These are phyloP conservation scores for Cariama cristata DNA, from an alignment of 2,113 vertebrate species.

Conservation along the genomic window DNA sequence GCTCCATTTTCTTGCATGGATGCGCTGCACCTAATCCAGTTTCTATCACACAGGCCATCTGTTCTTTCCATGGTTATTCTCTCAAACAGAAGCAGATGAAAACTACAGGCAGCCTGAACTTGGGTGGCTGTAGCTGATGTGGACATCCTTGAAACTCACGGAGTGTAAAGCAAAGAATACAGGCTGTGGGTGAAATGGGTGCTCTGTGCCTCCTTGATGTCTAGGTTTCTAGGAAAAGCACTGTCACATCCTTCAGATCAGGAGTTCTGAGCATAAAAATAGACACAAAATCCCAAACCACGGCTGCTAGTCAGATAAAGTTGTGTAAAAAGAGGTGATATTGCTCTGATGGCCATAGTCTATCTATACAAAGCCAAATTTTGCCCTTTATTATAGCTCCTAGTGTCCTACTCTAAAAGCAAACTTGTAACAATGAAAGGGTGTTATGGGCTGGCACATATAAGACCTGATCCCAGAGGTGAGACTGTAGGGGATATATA, in stretches of 20 bases:
- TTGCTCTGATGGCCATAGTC: neutral
- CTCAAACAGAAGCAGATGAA: neutral
- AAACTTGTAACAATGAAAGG: neutral
- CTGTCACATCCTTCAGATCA: neutral
- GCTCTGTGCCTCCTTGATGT: neutral
- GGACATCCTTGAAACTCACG: neutral
- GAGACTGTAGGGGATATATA: neutral
- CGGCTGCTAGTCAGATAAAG: neutral
- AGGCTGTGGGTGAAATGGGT: neutral
- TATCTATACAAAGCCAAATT: neutral
- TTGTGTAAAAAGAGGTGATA: neutral
- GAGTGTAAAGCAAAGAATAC: neutral
- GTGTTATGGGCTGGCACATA: neutral
- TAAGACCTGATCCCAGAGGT: neutral
- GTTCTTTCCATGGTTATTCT: neutral
- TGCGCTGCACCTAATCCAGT: neutral
- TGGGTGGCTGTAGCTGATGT: neutral
- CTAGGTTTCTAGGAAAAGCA: neutral
- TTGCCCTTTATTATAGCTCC: neutral
- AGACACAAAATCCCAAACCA: neutral
- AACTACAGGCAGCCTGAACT: neutral
- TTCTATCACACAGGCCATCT: neutral
- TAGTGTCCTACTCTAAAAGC: neutral
- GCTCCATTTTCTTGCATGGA: neutral
- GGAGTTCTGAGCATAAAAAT: neutral